These are phyloP conservation scores for Escarpia spicata DNA, from an alignment of 2,888 invertebrate species.

Conservation along the genomic window DNA sequence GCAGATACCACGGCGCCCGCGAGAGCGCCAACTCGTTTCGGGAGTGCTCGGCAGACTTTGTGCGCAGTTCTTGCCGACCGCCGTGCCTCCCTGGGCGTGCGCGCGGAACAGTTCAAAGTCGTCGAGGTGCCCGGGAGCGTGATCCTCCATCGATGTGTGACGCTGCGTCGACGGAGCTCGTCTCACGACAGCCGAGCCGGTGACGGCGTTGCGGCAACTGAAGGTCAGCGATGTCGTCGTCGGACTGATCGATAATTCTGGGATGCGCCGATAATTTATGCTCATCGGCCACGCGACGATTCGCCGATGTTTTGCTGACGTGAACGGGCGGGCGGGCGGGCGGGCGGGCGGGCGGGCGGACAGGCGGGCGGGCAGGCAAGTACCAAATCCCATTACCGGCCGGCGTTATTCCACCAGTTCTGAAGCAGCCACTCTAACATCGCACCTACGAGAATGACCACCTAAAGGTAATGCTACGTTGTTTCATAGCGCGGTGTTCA, in stretches of 20 bases:
- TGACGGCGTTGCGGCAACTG: background rate
- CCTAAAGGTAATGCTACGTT: too few species aligned
- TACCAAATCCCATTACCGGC: too few species aligned
- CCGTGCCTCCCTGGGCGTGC: background rate
- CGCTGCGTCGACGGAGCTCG: background rate
- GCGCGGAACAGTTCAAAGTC: conserved; percentile 7
- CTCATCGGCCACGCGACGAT: background rate
- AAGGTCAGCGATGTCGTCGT: background rate
- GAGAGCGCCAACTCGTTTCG: background rate
- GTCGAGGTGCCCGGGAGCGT: background rate
- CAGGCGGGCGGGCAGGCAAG: too few species aligned
- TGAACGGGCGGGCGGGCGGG: background rate
- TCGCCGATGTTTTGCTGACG: background rate
- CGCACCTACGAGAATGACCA: too few species aligned
- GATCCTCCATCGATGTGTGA: background rate
- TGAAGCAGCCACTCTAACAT: too few species aligned
- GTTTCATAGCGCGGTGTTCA: too few species aligned
- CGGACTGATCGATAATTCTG: background rate
- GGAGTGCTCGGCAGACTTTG: background rate
- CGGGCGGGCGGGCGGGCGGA: too few species aligned
- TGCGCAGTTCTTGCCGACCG: background rate
- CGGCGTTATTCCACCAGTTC: too few species aligned
- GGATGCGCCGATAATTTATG: background rate
- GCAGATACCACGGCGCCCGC: background rate
- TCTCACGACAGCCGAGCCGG: background rate